Percentiles rank a stretch among this genome's conserved stretches.
Evolutionary conservation across 1,140 invertebrate genomes (phyloP).

Genomic region (Micrasema longulum): DNA sequence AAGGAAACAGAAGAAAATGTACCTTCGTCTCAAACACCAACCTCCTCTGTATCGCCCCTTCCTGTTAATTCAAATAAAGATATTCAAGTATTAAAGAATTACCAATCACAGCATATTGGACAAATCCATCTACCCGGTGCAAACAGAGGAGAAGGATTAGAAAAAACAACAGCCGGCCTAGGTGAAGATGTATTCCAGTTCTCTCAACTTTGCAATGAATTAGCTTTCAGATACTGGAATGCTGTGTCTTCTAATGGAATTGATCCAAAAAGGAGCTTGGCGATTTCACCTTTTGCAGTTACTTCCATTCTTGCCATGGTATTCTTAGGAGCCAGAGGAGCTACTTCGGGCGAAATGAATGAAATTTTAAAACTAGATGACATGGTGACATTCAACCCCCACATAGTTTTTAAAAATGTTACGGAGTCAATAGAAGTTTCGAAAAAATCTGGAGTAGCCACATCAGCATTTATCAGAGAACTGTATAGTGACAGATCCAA

Average conservation of each 20-base stretch:
- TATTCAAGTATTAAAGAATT: constrained; percentile 56
- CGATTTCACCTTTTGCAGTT: constrained; percentile 87
- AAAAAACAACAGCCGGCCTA: constrained; percentile 78
- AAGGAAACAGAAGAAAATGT: neutral
- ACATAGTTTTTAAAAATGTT: constrained; percentile 85
- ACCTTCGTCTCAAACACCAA: constrained; percentile 44
- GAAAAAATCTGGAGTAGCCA: constrained; percentile 75
- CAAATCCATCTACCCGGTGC: constrained; percentile 61
- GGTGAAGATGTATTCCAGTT: constrained; percentile 78
- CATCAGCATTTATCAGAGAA: constrained; percentile 81
- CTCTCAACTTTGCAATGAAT: constrained; percentile 82
- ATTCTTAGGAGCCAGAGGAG: constrained; percentile 85
- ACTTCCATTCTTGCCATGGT: constrained; percentile 89
- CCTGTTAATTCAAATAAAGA: constrained; percentile 53
- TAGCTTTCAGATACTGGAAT: constrained; percentile 85
- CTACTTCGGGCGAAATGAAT: constrained; percentile 91
- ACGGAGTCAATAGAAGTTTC: constrained; percentile 79
- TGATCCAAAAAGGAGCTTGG: constrained; percentile 80
- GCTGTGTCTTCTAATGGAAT: constrained; percentile 75
- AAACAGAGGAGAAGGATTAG: constrained; percentile 76
- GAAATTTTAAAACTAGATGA: constrained; percentile 86
- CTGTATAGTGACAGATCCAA: constrained; percentile 82
- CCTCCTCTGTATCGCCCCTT: no score
- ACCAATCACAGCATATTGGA: constrained; percentile 67
- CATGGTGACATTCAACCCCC: constrained; percentile 89